Evolutionary conservation across 1,140 invertebrate species (phyloP).

Genomic region (Zaprionus tsacasi): DNA sequence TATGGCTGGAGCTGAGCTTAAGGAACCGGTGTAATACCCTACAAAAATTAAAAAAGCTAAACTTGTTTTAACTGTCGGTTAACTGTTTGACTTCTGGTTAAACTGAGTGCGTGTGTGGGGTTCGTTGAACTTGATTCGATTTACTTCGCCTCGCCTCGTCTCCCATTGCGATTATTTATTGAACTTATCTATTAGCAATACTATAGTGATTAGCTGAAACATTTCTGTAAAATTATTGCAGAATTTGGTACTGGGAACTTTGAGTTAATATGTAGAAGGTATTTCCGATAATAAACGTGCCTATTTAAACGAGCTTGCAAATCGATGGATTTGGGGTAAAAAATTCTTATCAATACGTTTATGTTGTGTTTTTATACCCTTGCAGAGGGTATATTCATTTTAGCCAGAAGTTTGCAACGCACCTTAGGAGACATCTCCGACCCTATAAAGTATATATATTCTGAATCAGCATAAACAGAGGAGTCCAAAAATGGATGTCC

Average conservation of each 20-base stretch:
- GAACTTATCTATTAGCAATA: conserved; percentile 14
- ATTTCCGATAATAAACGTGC: neutral
- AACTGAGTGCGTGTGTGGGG: neutral
- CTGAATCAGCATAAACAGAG: too few relatives aligned
- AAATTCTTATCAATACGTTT: neutral
- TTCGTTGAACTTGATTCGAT: conserved; percentile 4
- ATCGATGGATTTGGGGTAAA: neutral
- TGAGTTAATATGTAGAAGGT: neutral
- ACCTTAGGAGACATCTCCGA: too few relatives aligned
- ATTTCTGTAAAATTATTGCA: neutral
- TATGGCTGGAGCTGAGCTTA: neutral
- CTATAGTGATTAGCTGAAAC: conserved; percentile 7
- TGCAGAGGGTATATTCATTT: too few relatives aligned
- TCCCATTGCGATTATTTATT: neutral
- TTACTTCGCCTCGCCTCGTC: neutral
- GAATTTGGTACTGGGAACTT: neutral
- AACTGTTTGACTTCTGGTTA: neutral
- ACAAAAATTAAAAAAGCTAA: neutral
- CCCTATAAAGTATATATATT: too few relatives aligned
- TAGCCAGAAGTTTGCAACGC: too few relatives aligned
- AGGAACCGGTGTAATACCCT: neutral
- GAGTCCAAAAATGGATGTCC: too few relatives aligned
- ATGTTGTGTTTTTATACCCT: conserved; percentile 15
- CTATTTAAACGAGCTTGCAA: neutral
- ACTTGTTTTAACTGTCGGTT: neutral